phyloP scores from a whole-genome alignment of 2,888 invertebrate species.

The Tipula helvola region DNA sequence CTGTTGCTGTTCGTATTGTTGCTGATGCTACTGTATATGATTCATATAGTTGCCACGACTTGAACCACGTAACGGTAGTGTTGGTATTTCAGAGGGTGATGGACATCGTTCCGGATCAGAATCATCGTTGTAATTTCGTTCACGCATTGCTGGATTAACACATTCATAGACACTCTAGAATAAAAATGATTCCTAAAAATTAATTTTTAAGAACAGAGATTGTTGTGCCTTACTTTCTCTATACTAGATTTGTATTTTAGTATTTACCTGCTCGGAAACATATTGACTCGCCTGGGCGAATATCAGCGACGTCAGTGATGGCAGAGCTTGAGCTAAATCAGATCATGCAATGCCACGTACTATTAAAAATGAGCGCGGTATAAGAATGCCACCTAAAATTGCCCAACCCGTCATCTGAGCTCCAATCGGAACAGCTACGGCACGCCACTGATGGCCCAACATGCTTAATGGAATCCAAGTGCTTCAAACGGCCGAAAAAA shows the following conservation, averaged over 20 bases:
- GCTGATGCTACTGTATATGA: slow-evolving; percentile 10
- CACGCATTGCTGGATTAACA: slow-evolving; percentile 41
- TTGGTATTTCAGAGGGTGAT: slow-evolving; percentile 36
- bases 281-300: slow-evolving; percentile 36
- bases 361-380: slow-evolving; percentile 57
- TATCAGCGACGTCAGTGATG: slow-evolving; percentile 36
- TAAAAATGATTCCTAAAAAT: slow-evolving; percentile 12
- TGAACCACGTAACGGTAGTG: slow-evolving; percentile 31
- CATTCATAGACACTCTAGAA: slow-evolving; percentile 44
- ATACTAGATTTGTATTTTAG: neutral
- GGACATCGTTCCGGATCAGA: slow-evolving; percentile 11
- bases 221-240: neutral
- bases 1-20: neutral
- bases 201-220: neutral
- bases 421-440: slow-evolving; percentile 47
- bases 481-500: slow-evolving; percentile 45
- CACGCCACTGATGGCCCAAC: slow-evolving; percentile 41
- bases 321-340: slow-evolving; percentile 42
- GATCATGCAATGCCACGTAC: slow-evolving; percentile 48
- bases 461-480: slow-evolving; percentile 45
- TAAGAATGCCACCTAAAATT: slow-evolving; percentile 48
- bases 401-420: slow-evolving; percentile 48
- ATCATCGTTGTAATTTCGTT: slow-evolving; percentile 20
- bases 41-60: slow-evolving; percentile 13
- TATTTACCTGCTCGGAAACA: slow-evolving; percentile 33